Evolutionary conservation across 2,797 vertebrate species (phyloP).

Genomic region (Orestias chungarensis): DNA sequence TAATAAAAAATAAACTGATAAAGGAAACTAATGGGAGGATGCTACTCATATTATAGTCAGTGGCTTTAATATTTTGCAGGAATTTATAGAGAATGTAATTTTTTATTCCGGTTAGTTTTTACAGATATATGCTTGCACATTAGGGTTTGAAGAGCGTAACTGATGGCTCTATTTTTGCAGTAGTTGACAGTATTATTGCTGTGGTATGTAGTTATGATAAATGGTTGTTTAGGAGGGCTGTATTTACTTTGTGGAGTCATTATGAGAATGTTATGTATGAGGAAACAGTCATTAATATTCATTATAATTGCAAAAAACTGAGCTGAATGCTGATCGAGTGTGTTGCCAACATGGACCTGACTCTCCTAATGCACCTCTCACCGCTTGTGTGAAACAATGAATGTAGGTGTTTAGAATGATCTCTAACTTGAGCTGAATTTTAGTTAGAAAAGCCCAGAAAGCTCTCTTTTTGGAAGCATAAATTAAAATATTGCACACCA

Average conservation of each 20-base stretch:
- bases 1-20: neutral
- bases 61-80: constrained; percentile 19
- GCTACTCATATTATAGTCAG: constrained; percentile 11
- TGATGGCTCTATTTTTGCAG: constrained; percentile 68
- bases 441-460: constrained; percentile 30
- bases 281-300: constrained; percentile 83
- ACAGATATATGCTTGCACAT: constrained; percentile 27
- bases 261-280: constrained; percentile 82
- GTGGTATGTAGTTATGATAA: constrained; percentile 79
- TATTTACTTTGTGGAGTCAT: constrained; percentile 82
- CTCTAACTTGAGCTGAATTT: constrained; percentile 48
- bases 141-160: constrained; percentile 55
- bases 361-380: constrained; percentile 56
- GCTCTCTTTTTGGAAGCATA: constrained; percentile 30
- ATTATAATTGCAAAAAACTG: constrained; percentile 79
- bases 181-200: constrained; percentile 73
- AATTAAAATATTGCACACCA: constrained; percentile 32
- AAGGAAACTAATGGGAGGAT: neutral
- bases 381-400: constrained; percentile 55
- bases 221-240: constrained; percentile 79
- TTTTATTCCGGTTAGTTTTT: constrained; percentile 17
- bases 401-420: constrained; percentile 55
- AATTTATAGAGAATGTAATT: constrained; percentile 10
- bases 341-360: constrained; percentile 52
- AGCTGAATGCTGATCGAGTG: constrained; percentile 79